phyloP scores from a whole-genome alignment of 2,113 vertebrate species.

The Grantiella picta region DNA sequence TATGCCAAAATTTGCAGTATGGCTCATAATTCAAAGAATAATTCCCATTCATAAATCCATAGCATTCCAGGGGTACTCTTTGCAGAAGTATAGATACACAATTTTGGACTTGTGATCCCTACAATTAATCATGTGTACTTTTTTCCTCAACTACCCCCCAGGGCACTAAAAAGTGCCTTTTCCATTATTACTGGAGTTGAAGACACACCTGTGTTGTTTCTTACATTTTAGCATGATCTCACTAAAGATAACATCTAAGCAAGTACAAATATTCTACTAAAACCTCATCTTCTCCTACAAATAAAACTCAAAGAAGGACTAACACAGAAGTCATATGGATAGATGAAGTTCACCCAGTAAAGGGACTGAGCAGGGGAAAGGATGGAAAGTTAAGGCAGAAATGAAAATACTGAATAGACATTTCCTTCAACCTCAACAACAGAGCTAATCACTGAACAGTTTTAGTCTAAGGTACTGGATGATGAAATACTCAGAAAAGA shows the following conservation, averaged over 20 bases:
- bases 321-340: background rate
- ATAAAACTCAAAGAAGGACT: background rate
- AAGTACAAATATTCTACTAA: background rate
- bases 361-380: background rate
- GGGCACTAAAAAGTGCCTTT: background rate
- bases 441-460: background rate
- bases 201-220: background rate
- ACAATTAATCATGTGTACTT: background rate
- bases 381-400: background rate
- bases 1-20: background rate
- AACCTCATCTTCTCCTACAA: background rate
- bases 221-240: background rate
- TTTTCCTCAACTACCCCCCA: background rate
- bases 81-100: background rate
- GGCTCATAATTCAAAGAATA: background rate
- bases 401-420: fast-evolving
- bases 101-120: background rate
- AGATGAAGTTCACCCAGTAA: background rate
- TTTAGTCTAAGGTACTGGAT: background rate
- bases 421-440: background rate
- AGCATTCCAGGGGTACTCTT: background rate
- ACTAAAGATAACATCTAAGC: background rate
- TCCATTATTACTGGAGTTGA: background rate
- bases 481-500: background rate
- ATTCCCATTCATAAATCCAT: background rate